Base-by-base conservation (phyloP, 2,888 invertebrate species). In the Metallyticus violacea region DNA sequence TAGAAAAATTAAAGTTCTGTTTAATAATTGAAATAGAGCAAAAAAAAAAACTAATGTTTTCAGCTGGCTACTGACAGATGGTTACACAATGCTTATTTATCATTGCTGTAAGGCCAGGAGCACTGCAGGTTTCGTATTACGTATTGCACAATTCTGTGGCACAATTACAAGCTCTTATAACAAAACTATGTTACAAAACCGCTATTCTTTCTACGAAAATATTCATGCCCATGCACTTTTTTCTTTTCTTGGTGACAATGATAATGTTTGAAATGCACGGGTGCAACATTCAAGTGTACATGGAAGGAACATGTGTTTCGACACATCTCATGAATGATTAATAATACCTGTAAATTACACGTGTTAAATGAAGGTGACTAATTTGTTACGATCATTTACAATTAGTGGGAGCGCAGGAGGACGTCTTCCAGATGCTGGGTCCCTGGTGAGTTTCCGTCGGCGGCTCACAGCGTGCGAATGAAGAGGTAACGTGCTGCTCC, bases 401-500 rank as follows among this genome's bases (percentile, higher is more conserved):
- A 86, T 30, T 79, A 81, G 26, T 26, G 85, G 85, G 25, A 86
- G 76, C 79, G 84, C 83, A 28, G 86, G 86, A 27, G 86, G 84
- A 7, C 86, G 83, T 79, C 86, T 84, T 28, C 83, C 86, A 85
- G 79, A 28, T 79, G 86, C 77, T 29, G 88, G 87, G 79, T 88
- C 87, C 26, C 87, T 86, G 7, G 78, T 85, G n/a, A 87, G 29
- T 86, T 87, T 88, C 78, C 88, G 82, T 80, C 88, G 81, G 15
- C 88, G 86, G 81, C 88, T 88, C 81, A 88, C 87, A 77, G 86
- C 86, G 62, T 87, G 81, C 9, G 88, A 85, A 76, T 85, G 83
- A 28, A 80, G 29, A n/a, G 87, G 80, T 29, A 85, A 29, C 6
- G 85, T 80, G 28, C 40, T 85, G 28, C n/a, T 86, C 87, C 87